Conservation (phyloP, 2,113 vertebrate species). For the Chaetura pelagica region DNA sequence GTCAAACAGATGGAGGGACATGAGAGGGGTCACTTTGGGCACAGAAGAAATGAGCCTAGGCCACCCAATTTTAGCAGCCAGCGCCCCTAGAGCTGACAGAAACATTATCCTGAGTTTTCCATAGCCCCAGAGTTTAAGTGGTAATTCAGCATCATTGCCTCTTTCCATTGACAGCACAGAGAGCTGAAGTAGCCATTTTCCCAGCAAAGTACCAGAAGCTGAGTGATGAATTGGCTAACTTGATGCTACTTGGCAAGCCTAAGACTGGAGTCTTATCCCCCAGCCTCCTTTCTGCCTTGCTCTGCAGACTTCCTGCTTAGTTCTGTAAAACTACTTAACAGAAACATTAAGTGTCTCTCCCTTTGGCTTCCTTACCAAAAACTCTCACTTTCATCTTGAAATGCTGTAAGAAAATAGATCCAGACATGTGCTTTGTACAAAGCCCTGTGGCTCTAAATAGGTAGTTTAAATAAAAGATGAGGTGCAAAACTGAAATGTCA, state of each 20-base stretch:
- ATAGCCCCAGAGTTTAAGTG: background rate
- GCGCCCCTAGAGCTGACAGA: background rate
- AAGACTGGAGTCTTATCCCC: background rate
- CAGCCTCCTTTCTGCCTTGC: background rate
- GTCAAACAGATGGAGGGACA: background rate
- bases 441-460: background rate
- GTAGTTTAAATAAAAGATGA: slow-evolving; percentile 49
- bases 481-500: slow-evolving; percentile 22
- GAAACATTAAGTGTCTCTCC: background rate
- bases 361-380: background rate
- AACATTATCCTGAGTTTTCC: background rate
- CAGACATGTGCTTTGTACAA: background rate
- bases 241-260: background rate
- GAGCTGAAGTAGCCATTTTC: background rate
- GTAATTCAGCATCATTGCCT: background rate
- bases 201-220: background rate
- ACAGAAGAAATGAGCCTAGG: background rate
- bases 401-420: background rate
- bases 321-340: background rate
- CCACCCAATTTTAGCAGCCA: background rate
- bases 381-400: background rate
- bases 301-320: background rate
- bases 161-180: background rate
- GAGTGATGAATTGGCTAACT: background rate
- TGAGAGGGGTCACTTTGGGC: background rate